Evolutionary conservation across 30 jellyfish, hydroid and myxozoan genomes (phyloP).

Genomic region (Hydractinia echinata): DNA sequence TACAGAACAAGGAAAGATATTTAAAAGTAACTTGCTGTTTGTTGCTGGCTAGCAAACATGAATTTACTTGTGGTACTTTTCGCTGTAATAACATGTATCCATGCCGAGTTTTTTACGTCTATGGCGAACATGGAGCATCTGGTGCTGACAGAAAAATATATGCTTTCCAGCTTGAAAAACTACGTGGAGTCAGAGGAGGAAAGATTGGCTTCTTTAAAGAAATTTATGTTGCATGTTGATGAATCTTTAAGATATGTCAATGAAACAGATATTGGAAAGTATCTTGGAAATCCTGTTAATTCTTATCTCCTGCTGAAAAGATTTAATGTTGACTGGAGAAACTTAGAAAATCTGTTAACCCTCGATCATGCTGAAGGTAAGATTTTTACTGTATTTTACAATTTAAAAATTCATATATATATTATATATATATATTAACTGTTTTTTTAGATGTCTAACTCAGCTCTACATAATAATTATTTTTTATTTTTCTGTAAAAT

Average conservation of each 20-base stretch:
- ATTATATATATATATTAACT: no score
- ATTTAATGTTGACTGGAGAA: slow-evolving; percentile 81
- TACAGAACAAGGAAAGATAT: no score
- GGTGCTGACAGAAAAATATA: slow-evolving; percentile 64
- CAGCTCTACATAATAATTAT: no score
- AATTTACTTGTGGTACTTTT: background rate
- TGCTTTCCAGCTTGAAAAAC: slow-evolving; percentile 50
- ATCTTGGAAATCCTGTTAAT: slow-evolving; percentile 84
- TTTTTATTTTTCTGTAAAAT: no score
- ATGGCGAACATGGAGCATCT: slow-evolving; percentile 80
- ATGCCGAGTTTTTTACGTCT: slow-evolving; percentile 67
- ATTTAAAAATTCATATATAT: no score
- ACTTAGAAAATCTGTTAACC: slow-evolving; percentile 55
- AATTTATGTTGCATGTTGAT: slow-evolving; percentile 55
- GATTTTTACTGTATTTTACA: background rate
- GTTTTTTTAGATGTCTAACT: no score
- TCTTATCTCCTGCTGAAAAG: slow-evolving; percentile 78
- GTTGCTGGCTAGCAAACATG: no score
- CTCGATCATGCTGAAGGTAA: slow-evolving; percentile 79
- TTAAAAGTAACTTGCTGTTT: no score
- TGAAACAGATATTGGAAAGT: slow-evolving; percentile 69
- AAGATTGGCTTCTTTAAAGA: slow-evolving; percentile 50
- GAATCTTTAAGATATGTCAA: slow-evolving; percentile 49
- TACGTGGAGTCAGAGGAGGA: slow-evolving; percentile 68
- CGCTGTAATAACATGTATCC: background rate